A percentile compares a stretch with the other conserved stretches of the same genome.
Evolutionary conservation across 2,888 invertebrate genomes (phyloP).

Genomic region (Chouioia cunea): DNA sequence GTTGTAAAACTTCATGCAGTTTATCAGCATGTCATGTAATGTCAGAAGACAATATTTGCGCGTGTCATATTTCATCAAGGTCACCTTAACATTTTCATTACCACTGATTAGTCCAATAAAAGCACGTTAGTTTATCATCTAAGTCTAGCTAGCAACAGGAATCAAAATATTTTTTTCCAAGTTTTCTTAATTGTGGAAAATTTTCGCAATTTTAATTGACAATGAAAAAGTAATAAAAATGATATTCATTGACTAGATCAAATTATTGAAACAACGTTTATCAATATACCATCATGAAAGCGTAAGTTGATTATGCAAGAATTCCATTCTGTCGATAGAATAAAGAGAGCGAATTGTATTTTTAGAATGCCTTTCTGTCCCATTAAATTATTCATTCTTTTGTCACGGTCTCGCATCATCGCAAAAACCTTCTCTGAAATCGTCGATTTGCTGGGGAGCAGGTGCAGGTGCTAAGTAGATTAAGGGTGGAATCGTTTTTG

Average conservation of each 20-base stretch:
- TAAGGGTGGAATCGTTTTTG: constrained; percentile 63
- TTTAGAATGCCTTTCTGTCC: constrained; percentile 23
- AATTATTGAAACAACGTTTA: too few species aligned
- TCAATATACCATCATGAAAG: too few species aligned
- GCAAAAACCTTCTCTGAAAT: constrained; percentile 40
- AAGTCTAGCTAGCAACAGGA: not conserved
- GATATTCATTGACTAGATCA: too few species aligned
- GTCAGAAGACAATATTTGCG: constrained; percentile 41
- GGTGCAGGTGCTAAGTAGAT: constrained; percentile 58
- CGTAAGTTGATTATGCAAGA: constrained; percentile 9
- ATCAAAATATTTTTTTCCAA: constrained; percentile 12
- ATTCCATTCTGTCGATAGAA: not conserved
- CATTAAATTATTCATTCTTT: constrained; percentile 38
- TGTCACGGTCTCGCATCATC: constrained; percentile 35
- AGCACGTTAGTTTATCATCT: constrained; percentile 29
- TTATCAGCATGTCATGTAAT: constrained; percentile 34
- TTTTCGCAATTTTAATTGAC: too few species aligned
- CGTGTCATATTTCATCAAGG: constrained; percentile 43
- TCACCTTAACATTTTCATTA: constrained; percentile 48
- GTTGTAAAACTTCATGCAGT: constrained; percentile 39
- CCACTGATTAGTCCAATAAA: constrained; percentile 42
- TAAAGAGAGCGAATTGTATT: constrained; percentile 9
- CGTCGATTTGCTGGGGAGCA: constrained; percentile 50
- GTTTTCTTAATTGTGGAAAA: not conserved
- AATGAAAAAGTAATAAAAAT: too few species aligned